These are phyloP conservation scores for Dermatemys mawii DNA, from an alignment of 2,113 vertebrate species.

Conservation along the genomic window DNA sequence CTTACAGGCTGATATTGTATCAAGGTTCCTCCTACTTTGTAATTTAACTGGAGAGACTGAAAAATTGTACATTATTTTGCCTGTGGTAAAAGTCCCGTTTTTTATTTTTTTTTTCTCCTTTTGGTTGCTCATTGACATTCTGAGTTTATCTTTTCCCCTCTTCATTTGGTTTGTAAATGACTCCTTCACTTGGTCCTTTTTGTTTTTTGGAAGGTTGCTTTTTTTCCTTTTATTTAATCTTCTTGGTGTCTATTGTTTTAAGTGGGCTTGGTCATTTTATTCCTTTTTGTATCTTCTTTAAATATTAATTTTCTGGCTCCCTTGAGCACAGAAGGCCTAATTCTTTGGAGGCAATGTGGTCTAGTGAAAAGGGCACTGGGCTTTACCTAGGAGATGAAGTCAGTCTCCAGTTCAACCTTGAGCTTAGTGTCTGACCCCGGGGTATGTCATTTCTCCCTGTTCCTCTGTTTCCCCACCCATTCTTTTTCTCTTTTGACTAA, in stretches of 20 bases:
- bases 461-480: not conserved
- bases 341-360: not conserved
- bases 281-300: conserved; percentile 7
- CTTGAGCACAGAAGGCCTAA: not conserved
- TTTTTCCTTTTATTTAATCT: conserved; percentile 66
- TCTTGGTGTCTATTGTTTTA: conserved; percentile 25
- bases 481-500: not conserved
- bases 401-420: not conserved
- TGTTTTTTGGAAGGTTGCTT: conserved; percentile 48
- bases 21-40: conserved; percentile 47
- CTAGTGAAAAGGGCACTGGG: not conserved
- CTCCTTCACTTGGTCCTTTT: conserved; percentile 54
- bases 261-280: conserved; percentile 9
- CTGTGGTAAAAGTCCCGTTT: conserved; percentile 59
- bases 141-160: conserved; percentile 49
- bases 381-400: not conserved
- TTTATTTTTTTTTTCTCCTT: not conserved
- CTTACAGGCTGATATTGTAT: conserved; percentile 40
- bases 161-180: conserved; percentile 74
- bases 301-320: not conserved
- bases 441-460: not conserved
- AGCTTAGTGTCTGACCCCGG: not conserved
- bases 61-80: conserved; percentile 50
- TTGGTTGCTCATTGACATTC: conserved; percentile 67
- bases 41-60: conserved; percentile 49